These are phyloP conservation scores for Drosophila busckii DNA, from an alignment of 1,140 invertebrate genomes.

Conservation along the genomic window DNA sequence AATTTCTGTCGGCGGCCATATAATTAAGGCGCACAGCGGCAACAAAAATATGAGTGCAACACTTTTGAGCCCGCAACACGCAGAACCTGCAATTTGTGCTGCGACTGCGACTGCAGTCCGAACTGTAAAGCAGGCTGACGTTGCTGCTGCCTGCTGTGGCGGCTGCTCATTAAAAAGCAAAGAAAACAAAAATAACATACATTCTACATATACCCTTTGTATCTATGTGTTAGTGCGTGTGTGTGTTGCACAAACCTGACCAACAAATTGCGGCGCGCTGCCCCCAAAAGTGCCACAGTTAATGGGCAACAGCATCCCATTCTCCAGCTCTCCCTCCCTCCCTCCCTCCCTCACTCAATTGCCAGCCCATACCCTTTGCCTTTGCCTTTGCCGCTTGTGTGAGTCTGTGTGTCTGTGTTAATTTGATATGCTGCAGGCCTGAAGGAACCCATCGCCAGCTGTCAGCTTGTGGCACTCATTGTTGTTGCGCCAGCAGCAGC, in stretches of 20 bases:
- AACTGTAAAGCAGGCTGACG: slow-evolving; percentile 22
- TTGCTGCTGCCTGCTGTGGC: slow-evolving; percentile 33
- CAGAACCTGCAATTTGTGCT: slow-evolving; percentile 64
- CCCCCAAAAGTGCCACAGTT: slow-evolving; percentile 73
- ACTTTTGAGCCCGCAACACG: slow-evolving; percentile 41
- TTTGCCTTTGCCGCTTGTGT: slow-evolving; percentile 3
- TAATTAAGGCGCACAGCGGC: slow-evolving; percentile 72
- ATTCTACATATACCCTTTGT: background rate
- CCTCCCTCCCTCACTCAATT: background rate
- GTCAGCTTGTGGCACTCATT: no score
- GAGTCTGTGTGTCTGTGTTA: slow-evolving; percentile 61
- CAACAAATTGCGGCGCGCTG: slow-evolving; percentile 64
- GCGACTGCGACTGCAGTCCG: background rate
- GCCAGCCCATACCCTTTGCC: background rate
- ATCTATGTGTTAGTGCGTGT: background rate
- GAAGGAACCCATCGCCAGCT: slow-evolving; percentile 57
- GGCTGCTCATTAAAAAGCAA: slow-evolving; percentile 67
- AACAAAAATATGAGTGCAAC: slow-evolving; percentile 75
- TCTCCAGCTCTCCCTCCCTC: background rate
- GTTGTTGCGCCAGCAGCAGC: slow-evolving; percentile 37
- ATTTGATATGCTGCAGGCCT: slow-evolving; percentile 71
- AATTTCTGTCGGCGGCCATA: slow-evolving; percentile 72
- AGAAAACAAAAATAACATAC: slow-evolving; percentile 35
- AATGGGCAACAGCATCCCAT: slow-evolving; percentile 55
- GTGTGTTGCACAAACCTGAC: slow-evolving; percentile 49